phyloP scores from a whole-genome alignment of 2,113 vertebrate genomes.

The Riparia riparia region DNA sequence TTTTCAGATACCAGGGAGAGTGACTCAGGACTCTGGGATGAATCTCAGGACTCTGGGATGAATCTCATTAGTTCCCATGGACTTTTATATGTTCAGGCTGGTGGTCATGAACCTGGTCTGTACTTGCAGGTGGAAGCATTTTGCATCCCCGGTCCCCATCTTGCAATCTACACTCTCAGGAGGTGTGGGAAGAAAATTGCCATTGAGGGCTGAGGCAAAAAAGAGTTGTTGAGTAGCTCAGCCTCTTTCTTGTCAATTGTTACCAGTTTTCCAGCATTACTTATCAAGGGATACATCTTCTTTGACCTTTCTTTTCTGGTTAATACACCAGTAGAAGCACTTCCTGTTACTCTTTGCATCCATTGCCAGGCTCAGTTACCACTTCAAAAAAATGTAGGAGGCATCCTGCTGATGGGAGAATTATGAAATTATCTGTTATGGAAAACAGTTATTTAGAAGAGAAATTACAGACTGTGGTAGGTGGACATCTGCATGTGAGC shows the following conservation, averaged over 20 bases:
- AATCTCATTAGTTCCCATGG: background rate
- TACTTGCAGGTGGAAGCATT: background rate
- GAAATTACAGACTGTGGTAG: background rate
- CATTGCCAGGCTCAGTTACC: background rate
- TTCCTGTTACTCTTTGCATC: background rate
- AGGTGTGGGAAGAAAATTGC: background rate
- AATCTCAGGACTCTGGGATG: background rate
- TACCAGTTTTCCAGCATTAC: background rate
- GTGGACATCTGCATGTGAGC: background rate
- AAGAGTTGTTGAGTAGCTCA: background rate
- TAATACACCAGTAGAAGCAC: background rate
- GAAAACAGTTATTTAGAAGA: background rate
- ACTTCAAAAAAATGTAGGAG: background rate
- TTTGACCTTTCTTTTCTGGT: background rate
- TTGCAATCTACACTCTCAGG: rapidly evolving
- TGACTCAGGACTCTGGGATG: background rate
- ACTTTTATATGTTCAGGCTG: background rate
- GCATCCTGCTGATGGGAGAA: background rate
- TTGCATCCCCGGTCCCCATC: background rate
- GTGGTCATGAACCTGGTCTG: background rate
- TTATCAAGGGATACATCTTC: rapidly evolving
- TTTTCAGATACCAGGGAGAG: background rate
- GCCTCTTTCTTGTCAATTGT: background rate
- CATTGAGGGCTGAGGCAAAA: background rate
- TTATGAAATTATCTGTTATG: background rate